Base-by-base conservation (phyloP, 2,888 invertebrate genomes). In the Augiades crinisus region DNA sequence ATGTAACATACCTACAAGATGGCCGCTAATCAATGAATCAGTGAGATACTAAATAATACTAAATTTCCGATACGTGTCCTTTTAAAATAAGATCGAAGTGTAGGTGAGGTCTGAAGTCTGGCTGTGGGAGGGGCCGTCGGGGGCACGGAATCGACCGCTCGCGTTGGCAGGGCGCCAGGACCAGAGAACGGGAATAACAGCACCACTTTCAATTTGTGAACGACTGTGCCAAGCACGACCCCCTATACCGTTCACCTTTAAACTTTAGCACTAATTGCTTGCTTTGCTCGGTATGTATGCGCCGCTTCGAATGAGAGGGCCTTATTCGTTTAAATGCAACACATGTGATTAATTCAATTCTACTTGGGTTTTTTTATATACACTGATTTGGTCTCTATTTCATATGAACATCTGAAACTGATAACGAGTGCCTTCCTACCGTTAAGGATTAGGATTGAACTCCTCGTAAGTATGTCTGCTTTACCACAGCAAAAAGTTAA, bases 161-260 rank as follows among this genome's bases (percentile, higher is more conserved):
- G 64, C 60, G 60, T 76, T 81, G 83, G 82, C 82, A 71, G 53
- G 22, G 45, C 54, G 78, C 82, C 83, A 82, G 72, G 61, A 65
- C 65, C 54, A 61, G 58, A 54, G 54, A 59, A 64, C 64, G 62
- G 63, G 65, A 65, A 64, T 67, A 64, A 64, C 62, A 66, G 67
- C 63, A 68, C 69, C 64, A 68, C 69, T 75, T 75, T 74, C 70
- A 70, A 75, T 73, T 72, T 65, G 69, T 64, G 59, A 68, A 70
- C 64, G 62, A 64, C 62, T 67, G 68, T 71, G 72, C 71, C 69
- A 67, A 70, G 64, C 63, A 70, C 65, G 55, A 61, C 57, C 56
- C 60, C 56, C 38, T 54, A 38, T 45, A 44, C 27, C 43, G 43
- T 34, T 43, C 22, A 50, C 43, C 34, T 50, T 21, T 34, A 41